phyloP scores from a whole-genome alignment of 2,797 vertebrate genomes.

The Acestrorhynchus altus region DNA sequence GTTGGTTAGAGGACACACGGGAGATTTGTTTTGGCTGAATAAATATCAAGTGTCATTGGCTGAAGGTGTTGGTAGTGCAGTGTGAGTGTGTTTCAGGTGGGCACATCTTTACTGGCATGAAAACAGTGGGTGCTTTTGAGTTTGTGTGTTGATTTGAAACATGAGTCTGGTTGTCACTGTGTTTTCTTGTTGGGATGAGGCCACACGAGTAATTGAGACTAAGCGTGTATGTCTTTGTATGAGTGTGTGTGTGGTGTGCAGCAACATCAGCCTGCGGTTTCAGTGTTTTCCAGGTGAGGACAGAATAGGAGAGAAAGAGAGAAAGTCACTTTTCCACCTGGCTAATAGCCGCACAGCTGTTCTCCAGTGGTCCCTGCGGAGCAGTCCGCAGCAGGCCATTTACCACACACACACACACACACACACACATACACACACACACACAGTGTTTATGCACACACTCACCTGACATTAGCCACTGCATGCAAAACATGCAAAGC shows the following conservation, averaged over 20 bases:
- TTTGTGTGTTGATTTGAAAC: conserved; percentile 9
- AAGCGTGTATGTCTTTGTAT: conserved; percentile 23
- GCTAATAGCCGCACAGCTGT: conserved; percentile 44
- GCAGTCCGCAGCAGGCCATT: conserved; percentile 40
- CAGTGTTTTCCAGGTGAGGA: conserved; percentile 40
- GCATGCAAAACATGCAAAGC: conserved; percentile 42
- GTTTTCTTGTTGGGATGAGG: conserved; percentile 11
- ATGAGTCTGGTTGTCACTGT: conserved; percentile 5
- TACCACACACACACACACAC: conserved; percentile 29
- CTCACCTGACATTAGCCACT: conserved; percentile 22
- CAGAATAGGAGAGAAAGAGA: conserved; percentile 15
- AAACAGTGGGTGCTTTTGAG: conserved; percentile 1
- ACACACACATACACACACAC: conserved; percentile 7
- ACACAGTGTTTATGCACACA: neutral
- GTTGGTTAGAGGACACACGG: conserved; percentile 22
- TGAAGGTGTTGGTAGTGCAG: neutral
- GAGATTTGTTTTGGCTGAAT: conserved; percentile 6
- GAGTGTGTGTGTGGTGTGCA: neutral
- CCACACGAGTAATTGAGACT: conserved; percentile 7
- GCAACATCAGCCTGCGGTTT: conserved; percentile 15
- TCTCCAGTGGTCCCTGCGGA: conserved; percentile 34
- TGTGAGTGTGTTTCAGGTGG: neutral
- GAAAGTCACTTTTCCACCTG: conserved; percentile 54
- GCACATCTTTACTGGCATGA: neutral
- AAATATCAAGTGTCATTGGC: neutral